Evolutionary conservation across 2,888 invertebrate genomes (phyloP).

Genomic region (Megamerina dolium): DNA sequence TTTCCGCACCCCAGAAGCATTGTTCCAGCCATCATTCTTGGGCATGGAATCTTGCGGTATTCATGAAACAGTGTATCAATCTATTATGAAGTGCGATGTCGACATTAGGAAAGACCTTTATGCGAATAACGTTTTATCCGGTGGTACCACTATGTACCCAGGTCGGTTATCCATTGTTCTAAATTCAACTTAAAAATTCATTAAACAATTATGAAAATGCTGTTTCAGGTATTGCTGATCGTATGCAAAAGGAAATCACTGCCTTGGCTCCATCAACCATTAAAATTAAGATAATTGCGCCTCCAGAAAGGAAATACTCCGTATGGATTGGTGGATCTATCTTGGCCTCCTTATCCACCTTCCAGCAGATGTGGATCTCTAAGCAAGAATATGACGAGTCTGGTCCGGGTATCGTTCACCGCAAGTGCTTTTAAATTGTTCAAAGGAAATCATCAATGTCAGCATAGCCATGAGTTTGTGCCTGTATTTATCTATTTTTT

Average conservation of each 20-base stretch:
- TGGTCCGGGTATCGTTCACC: conserved; percentile 73
- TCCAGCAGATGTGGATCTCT: conserved; percentile 90
- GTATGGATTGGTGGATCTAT: conserved; percentile 84
- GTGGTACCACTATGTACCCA: conserved; percentile 84
- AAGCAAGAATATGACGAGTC: conserved; percentile 72
- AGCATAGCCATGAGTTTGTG: too few relatives aligned
- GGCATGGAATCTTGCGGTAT: conserved; percentile 79
- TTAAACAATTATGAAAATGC: not conserved
- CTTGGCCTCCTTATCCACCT: conserved; percentile 79
- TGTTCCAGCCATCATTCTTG: conserved; percentile 91
- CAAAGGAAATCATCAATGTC: not conserved
- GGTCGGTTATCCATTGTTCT: conserved; percentile 45
- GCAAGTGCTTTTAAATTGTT: conserved; percentile 88
- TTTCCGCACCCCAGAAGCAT: conserved; percentile 90
- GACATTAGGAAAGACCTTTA: conserved; percentile 91
- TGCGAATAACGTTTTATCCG: conserved; percentile 87
- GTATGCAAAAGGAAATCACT: conserved; percentile 87
- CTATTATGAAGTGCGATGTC: conserved; percentile 95
- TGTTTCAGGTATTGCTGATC: conserved; percentile 65
- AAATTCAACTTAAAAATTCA: not conserved
- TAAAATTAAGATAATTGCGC: conserved; percentile 92
- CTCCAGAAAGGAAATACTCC: conserved; percentile 85
- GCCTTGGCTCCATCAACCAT: conserved; percentile 84
- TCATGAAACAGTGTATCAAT: conserved; percentile 92
- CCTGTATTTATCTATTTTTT: too few relatives aligned